Conservation (phyloP, 1,140 invertebrate species). For the Samia ricini region DNA sequence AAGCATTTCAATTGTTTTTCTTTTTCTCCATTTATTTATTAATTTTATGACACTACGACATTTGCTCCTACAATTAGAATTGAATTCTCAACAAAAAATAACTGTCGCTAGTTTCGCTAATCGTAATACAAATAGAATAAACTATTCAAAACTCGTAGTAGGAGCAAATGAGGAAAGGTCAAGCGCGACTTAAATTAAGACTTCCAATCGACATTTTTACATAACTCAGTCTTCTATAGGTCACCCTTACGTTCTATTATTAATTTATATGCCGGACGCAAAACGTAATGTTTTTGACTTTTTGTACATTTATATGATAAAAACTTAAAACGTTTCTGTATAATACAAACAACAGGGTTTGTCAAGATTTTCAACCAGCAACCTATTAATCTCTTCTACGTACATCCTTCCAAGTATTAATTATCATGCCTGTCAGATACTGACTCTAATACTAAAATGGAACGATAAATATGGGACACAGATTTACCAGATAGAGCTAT, state of each 20-base stretch:
- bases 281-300: background rate
- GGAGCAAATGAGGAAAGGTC: background rate
- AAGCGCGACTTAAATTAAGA: conserved; percentile 25
- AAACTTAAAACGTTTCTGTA: background rate
- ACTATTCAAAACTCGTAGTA: background rate
- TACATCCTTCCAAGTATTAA: too few relatives aligned
- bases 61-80: conserved; percentile 11
- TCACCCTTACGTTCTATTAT: conserved; percentile 18
- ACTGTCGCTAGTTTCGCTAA: background rate
- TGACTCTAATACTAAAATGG: too few relatives aligned
- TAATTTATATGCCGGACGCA: background rate
- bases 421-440: too few relatives aligned
- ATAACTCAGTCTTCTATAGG: conserved; percentile 34
- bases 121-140: conserved; percentile 9
- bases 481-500: too few relatives aligned
- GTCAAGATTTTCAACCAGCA: too few relatives aligned
- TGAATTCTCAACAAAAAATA: background rate
- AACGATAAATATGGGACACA: too few relatives aligned
- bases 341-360: too few relatives aligned
- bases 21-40: too few relatives aligned
- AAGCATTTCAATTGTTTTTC: too few relatives aligned
- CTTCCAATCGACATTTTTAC: conserved; percentile 33
- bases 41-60: background rate
- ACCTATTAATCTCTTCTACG: too few relatives aligned
- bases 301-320: background rate